Evolutionary conservation across 2,797 vertebrate species (phyloP).

Genomic region (Sparidentex hasta): DNA sequence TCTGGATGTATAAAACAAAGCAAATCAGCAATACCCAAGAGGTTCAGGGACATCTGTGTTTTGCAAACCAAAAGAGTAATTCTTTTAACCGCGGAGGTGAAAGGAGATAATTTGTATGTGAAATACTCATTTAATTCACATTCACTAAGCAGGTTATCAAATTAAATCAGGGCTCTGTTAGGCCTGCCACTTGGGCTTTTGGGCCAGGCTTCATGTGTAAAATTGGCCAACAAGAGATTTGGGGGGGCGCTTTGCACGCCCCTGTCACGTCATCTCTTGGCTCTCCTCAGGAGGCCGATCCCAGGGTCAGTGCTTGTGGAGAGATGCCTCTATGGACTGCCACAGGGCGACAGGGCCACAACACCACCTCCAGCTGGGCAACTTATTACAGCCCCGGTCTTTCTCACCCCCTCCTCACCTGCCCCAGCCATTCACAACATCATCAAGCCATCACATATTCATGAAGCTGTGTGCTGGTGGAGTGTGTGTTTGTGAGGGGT

Average conservation of each 20-base stretch:
- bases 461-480: slow-evolving; percentile 90
- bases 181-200: slow-evolving; percentile 94
- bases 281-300: slow-evolving; percentile 89
- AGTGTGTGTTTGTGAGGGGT: slow-evolving; percentile 71
- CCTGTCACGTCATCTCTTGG: slow-evolving; percentile 94
- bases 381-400: slow-evolving; percentile 94
- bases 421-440: slow-evolving; percentile 97
- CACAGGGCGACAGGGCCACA: slow-evolving; percentile 93
- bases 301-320: slow-evolving; percentile 94
- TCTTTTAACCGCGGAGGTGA: slow-evolving; percentile 63
- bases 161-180: slow-evolving; percentile 95
- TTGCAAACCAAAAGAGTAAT: slow-evolving; percentile 68
- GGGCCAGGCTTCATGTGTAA: slow-evolving; percentile 96
- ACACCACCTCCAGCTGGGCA: slow-evolving; percentile 99
- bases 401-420: slow-evolving; percentile 95
- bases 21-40: slow-evolving; percentile 53
- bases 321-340: slow-evolving; percentile 94
- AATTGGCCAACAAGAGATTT: slow-evolving; percentile 99
- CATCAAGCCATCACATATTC: slow-evolving; percentile 99
- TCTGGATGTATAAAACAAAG: slow-evolving; percentile 66
- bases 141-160: slow-evolving; percentile 99
- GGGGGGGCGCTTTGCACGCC: slow-evolving; percentile 92
- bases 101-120: slow-evolving; percentile 84
- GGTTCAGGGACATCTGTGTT: slow-evolving; percentile 70
- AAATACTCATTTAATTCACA: slow-evolving; percentile 99